Conservation (phyloP, 2,113 vertebrate species). For the Sturnus vulgaris region DNA sequence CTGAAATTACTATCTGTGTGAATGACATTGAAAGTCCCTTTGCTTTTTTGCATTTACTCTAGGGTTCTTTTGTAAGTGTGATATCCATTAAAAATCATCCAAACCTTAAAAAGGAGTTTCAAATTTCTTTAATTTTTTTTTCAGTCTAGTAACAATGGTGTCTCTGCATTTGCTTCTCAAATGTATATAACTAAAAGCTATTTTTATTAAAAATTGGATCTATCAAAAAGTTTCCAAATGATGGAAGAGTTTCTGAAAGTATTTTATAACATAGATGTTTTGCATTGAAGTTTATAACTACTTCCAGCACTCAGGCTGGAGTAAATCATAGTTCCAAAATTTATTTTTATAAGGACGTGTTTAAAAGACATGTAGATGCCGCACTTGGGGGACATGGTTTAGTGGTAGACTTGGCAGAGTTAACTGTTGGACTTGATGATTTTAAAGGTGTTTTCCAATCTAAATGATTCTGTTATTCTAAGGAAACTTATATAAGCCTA, state of each 20-base stretch:
- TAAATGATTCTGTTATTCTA: not conserved
- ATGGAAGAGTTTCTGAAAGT: not conserved
- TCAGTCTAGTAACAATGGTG: not conserved
- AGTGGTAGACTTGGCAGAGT: not conserved
- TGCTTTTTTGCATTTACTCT: not conserved
- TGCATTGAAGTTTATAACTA: not conserved
- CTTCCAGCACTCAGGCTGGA: not conserved
- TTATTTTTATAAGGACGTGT: not conserved
- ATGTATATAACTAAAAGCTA: not conserved
- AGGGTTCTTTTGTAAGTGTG: not conserved
- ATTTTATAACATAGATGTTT: not conserved
- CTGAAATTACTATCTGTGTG: not conserved
- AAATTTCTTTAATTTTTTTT: not conserved
- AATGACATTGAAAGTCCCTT: not conserved
- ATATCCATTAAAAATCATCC: not conserved
- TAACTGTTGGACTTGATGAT: not conserved
- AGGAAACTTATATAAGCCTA: not conserved
- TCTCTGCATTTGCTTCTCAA: not conserved
- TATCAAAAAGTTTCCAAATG: not conserved
- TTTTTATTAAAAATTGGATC: conserved; percentile 2
- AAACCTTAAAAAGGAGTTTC: not conserved
- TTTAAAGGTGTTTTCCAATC: not conserved
- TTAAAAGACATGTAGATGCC: not conserved
- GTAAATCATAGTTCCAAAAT: not conserved
- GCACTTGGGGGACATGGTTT: not conserved